phyloP scores from a whole-genome alignment of 2,888 invertebrate genomes.

The Patella depressa region DNA sequence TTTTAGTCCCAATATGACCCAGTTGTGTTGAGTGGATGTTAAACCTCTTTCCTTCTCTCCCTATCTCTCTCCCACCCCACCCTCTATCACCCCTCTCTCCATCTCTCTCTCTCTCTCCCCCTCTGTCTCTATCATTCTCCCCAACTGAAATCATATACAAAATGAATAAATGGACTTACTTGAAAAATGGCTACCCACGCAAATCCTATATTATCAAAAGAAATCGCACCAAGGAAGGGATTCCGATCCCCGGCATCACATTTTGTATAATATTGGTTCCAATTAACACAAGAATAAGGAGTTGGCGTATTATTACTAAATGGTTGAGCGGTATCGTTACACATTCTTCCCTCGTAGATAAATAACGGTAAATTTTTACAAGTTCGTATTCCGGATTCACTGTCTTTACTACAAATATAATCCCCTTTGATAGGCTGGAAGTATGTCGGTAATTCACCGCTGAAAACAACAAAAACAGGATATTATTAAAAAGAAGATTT shows the following conservation, averaged over 20 bases:
- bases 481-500: background rate
- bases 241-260: conserved; percentile 94
- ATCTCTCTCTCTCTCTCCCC: too few relatives aligned
- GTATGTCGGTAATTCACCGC: conserved; percentile 53
- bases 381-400: conserved; percentile 93
- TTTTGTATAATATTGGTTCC: conserved; percentile 98
- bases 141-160: too few relatives aligned
- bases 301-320: conserved; percentile 74
- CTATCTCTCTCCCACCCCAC: too few relatives aligned
- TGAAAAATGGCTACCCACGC: conserved; percentile 99
- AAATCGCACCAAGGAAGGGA: conserved; percentile 98
- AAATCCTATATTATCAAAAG: conserved; percentile 99
- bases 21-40: too few relatives aligned
- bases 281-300: conserved; percentile 88
- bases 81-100: too few relatives aligned
- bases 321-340: conserved; percentile 79
- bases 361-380: conserved; percentile 72
- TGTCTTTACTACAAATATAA: conserved; percentile 95
- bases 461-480: conserved; percentile 39
- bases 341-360: conserved; percentile 80
- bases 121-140: too few relatives aligned
- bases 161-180: conserved; percentile 76
- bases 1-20: too few relatives aligned
- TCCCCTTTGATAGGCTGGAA: conserved; percentile 75
- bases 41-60: too few relatives aligned